Base-by-base conservation (phyloP, 2,113 vertebrate genomes). In the Upupa epops region DNA sequence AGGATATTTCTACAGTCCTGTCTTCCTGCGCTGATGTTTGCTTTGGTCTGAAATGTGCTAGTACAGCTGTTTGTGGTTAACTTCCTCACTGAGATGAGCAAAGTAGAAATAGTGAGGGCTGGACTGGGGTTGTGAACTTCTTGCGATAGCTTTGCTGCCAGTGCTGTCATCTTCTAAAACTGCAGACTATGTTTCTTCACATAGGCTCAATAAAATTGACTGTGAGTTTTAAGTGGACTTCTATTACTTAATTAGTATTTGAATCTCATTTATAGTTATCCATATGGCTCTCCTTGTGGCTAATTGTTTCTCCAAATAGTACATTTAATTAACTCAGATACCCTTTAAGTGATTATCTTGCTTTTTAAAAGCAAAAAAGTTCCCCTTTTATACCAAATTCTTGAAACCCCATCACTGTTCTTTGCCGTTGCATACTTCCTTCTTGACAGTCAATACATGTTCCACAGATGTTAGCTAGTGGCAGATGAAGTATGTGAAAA, bases 201-300 rank as follows among this genome's bases (percentile, higher is more conserved):
- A 49, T 4, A 80, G 22, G 14, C 46, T 83, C 32, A 48, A 63
- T 90, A 83, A 88, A 90, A 80, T 29, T 80, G 71, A 79, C 65
- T 4, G 3, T 32, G 36, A 83, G 37, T 49, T 83, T 88, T 86
- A 80, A 93, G n/a, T 55, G 72, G 77, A 25, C 13, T 77, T 40
- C 40, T 86, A 17, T 63, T 85, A 40, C 45, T 77, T 40, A 72
- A 82, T 74, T 69, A 89, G 49, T 32, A 60, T 68, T 66, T 65
- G 24, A 61, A 83, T 49, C 29, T 72, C 9, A 78, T 91, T 87
- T 92, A 61, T 91, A 72, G 72, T 71, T 79, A 60, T 79, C 61
- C 51, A 54, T 65, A 85, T 52, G 34, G 5, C 45, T 91, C 87
- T 89, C 17, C 45, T 60, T 81, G 64, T 45, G 10, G 32, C 29